Conservation (phyloP, 2,113 vertebrate species). For the Planiliza haematocheilus region DNA sequence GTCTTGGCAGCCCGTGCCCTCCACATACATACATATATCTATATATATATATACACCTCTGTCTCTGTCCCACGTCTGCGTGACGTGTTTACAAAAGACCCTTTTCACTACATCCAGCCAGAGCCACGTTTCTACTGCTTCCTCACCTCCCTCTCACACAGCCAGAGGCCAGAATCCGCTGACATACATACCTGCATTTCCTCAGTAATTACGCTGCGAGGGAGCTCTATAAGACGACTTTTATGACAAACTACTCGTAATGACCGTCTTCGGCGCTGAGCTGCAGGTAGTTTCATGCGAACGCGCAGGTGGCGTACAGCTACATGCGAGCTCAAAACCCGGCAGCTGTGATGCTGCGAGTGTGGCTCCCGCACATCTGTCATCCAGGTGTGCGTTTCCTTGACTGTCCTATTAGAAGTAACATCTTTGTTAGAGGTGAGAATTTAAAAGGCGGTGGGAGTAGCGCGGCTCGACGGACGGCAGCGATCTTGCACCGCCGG, state of each 20-base stretch:
- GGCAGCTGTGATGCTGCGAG: constrained; percentile 33
- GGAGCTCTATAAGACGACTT: background rate
- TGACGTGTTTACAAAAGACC: constrained; percentile 60
- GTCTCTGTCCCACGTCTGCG: constrained; percentile 43
- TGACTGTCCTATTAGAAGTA: constrained; percentile 5
- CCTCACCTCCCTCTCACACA: constrained; percentile 21
- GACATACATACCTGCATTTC: constrained; percentile 23
- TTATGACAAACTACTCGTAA: constrained; percentile 1
- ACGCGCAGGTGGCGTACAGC: too few species aligned
- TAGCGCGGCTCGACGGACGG: too few species aligned
- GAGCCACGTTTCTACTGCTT: constrained; percentile 18
- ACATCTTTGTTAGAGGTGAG: constrained; percentile 9
- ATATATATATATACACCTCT: background rate
- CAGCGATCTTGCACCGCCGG: too few species aligned
- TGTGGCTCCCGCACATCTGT: constrained; percentile 62
- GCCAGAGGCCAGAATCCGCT: constrained; percentile 13
- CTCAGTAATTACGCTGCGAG: background rate
- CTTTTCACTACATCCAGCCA: constrained; percentile 46
- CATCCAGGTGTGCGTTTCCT: constrained; percentile 27
- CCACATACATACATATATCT: constrained; percentile 2
- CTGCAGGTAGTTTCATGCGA: background rate
- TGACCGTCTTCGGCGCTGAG: constrained; percentile 3
- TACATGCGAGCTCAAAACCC: background rate
- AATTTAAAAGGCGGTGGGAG: too few species aligned
- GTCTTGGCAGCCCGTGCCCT: constrained; percentile 50